Evolutionary conservation across 2,113 vertebrate genomes (phyloP).

Genomic region (Tachycineta bicolor): DNA sequence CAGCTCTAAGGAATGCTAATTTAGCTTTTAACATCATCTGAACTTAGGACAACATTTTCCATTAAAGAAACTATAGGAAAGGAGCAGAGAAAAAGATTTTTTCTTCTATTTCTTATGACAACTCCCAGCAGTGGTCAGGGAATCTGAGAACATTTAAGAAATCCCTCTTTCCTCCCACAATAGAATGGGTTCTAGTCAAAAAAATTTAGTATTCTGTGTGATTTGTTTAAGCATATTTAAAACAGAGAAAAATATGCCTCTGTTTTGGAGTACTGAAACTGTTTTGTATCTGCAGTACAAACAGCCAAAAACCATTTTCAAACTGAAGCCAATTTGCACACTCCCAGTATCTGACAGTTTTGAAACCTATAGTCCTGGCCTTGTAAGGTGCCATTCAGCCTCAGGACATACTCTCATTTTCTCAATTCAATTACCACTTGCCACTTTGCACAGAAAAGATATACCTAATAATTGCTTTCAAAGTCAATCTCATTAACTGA

Average conservation of each 20-base stretch:
- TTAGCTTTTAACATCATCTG: neutral
- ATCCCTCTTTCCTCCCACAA: neutral
- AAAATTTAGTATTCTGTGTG: neutral
- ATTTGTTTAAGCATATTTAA: neutral
- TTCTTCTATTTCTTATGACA: neutral
- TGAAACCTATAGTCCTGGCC: neutral
- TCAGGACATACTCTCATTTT: neutral
- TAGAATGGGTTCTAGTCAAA: neutral
- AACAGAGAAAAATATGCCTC: neutral
- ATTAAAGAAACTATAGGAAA: neutral
- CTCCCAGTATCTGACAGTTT: neutral
- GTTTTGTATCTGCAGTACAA: neutral
- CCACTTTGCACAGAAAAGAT: neutral
- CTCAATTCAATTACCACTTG: neutral
- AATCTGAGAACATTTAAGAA: neutral
- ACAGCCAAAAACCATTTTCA: neutral
- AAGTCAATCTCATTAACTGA: neutral
- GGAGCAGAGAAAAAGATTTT: neutral
- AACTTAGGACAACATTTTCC: neutral
- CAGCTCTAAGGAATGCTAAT: neutral
- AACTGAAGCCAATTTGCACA: neutral
- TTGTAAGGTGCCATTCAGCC: neutral
- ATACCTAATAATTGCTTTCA: neutral
- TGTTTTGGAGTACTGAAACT: neutral
- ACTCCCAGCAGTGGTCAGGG: neutral